Conservation (phyloP, 2,113 vertebrate species). For the Nicator chloris region DNA sequence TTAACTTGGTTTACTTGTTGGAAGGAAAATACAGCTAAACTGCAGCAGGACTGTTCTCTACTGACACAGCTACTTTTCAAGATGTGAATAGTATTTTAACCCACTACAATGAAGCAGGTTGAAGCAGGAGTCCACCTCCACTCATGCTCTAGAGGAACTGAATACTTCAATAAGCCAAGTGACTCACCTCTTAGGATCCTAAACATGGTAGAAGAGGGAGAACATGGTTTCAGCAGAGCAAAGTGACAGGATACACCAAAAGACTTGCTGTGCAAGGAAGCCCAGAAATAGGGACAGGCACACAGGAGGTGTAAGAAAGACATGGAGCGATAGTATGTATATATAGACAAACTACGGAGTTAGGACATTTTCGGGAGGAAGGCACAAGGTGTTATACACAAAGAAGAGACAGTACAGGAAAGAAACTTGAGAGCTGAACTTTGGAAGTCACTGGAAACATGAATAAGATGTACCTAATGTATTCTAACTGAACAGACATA, state of each 20-base stretch:
- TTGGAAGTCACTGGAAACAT: not conserved
- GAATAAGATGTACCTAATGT: rapidly evolving
- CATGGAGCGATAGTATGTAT: not conserved
- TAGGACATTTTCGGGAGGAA: not conserved
- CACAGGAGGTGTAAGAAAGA: not conserved
- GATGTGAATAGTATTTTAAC: not conserved
- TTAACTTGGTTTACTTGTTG: not conserved
- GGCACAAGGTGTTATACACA: not conserved
- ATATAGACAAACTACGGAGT: not conserved
- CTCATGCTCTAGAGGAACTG: not conserved
- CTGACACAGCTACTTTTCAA: not conserved
- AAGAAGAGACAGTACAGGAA: not conserved
- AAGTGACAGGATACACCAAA: not conserved
- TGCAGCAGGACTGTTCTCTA: not conserved
- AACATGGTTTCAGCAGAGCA: not conserved
- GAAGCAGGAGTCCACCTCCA: not conserved
- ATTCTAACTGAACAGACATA: not conserved
- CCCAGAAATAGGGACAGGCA: not conserved
- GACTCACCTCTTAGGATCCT: not conserved
- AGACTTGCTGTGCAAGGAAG: not conserved
- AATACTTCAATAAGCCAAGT: not conserved
- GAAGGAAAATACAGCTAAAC: not conserved
- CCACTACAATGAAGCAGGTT: rapidly evolving
- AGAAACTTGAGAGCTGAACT: not conserved
- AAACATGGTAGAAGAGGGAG: not conserved